These are phyloP conservation scores for Prietella phreatophila DNA, from an alignment of 2,113 vertebrate species.

Conservation along the genomic window DNA sequence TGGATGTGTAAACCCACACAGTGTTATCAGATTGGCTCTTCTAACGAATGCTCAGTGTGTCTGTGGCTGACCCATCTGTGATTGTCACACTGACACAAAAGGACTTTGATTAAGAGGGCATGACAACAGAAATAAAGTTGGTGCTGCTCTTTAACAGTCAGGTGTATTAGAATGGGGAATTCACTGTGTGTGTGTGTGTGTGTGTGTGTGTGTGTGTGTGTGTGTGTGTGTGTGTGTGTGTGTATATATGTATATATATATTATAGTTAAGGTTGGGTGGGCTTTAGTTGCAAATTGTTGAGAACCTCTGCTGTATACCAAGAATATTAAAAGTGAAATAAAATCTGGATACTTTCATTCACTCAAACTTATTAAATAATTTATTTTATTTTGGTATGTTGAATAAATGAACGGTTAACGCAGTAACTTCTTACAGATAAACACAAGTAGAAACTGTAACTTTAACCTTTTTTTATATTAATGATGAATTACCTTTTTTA, in stretches of 20 bases:
- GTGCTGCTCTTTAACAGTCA: not conserved
- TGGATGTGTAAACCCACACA: not conserved
- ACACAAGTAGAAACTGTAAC: not conserved
- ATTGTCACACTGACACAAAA: not conserved
- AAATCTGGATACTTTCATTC: not conserved
- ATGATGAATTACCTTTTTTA: not conserved
- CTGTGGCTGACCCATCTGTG: not conserved
- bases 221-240: too few species aligned
- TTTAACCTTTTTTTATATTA: not conserved
- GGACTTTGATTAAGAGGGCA: not conserved
- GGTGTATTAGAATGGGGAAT: not conserved
- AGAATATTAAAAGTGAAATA: not conserved
- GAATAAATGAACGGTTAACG: not conserved
- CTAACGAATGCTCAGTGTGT: too few species aligned
- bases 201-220: too few species aligned
- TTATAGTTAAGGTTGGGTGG: too few species aligned
- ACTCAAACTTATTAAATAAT: not conserved
- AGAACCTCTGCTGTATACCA: not conserved
- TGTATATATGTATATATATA: too few species aligned
- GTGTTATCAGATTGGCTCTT: not conserved
- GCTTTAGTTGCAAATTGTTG: too few species aligned
- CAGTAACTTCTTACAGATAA: not conserved
- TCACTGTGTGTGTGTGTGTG: not conserved
- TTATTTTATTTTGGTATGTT: not conserved
- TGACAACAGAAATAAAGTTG: not conserved